Evolutionary conservation across 2,113 vertebrate genomes (phyloP).

Genomic region (Etia nguti): DNA sequence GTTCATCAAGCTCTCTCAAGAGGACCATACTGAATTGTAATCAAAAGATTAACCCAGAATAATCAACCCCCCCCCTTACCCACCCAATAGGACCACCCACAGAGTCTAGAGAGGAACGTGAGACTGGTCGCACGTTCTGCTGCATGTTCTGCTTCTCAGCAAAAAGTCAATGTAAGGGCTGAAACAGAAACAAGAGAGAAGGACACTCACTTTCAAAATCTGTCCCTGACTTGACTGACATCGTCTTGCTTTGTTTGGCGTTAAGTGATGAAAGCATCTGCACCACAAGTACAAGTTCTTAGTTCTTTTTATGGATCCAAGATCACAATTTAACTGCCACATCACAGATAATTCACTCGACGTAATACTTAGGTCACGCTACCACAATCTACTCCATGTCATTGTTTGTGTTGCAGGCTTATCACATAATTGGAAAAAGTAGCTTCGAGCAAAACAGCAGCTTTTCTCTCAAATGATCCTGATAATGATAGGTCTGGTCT

Average conservation of each 20-base stretch:
- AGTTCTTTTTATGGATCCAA: background rate
- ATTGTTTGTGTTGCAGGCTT: conserved; percentile 20
- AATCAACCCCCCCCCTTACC: conserved; percentile 24
- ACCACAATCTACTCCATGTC: background rate
- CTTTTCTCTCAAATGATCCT: conserved; percentile 51
- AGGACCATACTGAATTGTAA: conserved; percentile 48
- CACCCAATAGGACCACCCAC: conserved; percentile 51
- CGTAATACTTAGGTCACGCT: background rate
- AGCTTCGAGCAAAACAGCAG: conserved; percentile 10
- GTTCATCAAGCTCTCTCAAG: conserved; percentile 1
- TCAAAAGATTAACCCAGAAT: conserved; percentile 56
- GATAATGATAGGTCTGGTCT: conserved; percentile 45
- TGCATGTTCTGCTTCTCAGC: conserved; percentile 6
- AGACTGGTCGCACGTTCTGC: background rate
- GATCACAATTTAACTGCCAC: background rate
- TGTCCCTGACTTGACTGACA: background rate
- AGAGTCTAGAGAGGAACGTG: conserved; percentile 18
- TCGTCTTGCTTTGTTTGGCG: background rate
- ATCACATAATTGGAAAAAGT: conserved; percentile 20
- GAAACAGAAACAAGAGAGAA: background rate
- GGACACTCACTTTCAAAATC: background rate
- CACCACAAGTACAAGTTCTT: background rate
- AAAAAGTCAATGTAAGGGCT: background rate
- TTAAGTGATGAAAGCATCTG: background rate
- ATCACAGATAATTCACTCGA: background rate